Percentiles rank a stretch among this genome's conserved stretches.
Evolutionary conservation across 2,113 vertebrate species (phyloP).

Genomic region (Tautogolabrus adspersus): DNA sequence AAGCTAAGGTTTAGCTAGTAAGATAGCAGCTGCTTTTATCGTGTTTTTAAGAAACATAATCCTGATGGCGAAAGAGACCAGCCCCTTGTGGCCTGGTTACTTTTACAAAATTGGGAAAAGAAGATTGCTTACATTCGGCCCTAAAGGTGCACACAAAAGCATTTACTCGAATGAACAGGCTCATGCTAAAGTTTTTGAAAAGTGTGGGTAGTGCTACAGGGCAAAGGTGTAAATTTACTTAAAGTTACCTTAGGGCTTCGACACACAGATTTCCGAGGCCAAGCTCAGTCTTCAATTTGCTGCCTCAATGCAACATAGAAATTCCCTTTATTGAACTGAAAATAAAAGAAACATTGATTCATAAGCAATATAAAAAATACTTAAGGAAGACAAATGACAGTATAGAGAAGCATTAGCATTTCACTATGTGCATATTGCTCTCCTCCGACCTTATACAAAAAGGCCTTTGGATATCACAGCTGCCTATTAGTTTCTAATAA

Average conservation of each 20-base stretch:
- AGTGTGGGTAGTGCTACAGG: slow-evolving; percentile 4
- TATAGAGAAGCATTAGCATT: slow-evolving; percentile 11
- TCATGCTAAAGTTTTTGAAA: slow-evolving; percentile 1
- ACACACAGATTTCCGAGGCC: not conserved
- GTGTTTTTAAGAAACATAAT: too few relatives aligned
- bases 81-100: too few relatives aligned
- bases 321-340: not conserved
- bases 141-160: too few relatives aligned
- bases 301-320: not conserved
- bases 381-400: slow-evolving; percentile 4
- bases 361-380: not conserved
- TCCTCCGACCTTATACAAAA: slow-evolving; percentile 45
- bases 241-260: not conserved
- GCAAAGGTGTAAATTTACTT: not conserved
- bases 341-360: not conserved
- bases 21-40: too few relatives aligned
- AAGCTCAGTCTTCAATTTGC: not conserved
- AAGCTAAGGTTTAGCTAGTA: too few relatives aligned
- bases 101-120: too few relatives aligned
- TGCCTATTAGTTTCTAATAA: slow-evolving; percentile 64
- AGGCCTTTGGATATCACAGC: slow-evolving; percentile 50
- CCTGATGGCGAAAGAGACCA: too few relatives aligned
- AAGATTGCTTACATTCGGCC: too few relatives aligned
- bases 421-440: slow-evolving; percentile 27
- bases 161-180: too few relatives aligned